Percentiles rank a stretch among this genome's conserved stretches.
Evolutionary conservation across 2,113 vertebrate species (phyloP).

Genomic region (Cephalopterus ornatus): DNA sequence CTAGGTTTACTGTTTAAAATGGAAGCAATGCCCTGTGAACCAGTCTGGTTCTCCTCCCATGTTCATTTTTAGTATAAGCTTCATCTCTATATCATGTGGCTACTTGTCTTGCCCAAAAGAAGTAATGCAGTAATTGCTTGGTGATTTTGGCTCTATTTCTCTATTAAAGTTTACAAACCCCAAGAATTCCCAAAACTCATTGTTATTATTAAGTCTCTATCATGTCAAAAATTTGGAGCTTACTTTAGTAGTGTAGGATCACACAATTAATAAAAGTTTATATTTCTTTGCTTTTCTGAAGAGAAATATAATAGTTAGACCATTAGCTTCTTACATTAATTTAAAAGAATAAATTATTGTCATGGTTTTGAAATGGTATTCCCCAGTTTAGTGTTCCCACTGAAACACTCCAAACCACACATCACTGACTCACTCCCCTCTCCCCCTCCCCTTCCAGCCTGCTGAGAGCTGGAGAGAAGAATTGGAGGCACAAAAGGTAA

Average conservation of each 20-base stretch:
- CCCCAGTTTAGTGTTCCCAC: neutral
- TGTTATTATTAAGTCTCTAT: neutral
- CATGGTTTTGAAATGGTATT: neutral
- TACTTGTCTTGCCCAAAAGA: neutral
- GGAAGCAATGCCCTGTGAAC: neutral
- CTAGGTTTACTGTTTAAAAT: neutral
- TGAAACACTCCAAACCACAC: neutral
- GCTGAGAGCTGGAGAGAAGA: neutral
- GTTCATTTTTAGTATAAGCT: neutral
- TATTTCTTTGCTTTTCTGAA: neutral
- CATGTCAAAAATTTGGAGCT: neutral
- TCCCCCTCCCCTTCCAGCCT: neutral
- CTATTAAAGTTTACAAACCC: neutral
- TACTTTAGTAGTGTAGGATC: neutral
- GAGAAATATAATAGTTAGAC: neutral
- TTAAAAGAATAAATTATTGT: neutral
- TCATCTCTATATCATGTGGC: neutral
- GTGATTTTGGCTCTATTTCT: neutral
- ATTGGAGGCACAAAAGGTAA: neutral
- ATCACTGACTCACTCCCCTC: neutral
- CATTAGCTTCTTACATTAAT: neutral
- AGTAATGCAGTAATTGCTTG: neutral
- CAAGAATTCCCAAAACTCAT: neutral
- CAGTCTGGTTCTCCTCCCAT: neutral
- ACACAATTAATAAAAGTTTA: neutral